These are phyloP conservation scores for Hippotragus niger DNA, from an alignment of 2,113 vertebrate species.

Conservation along the genomic window DNA sequence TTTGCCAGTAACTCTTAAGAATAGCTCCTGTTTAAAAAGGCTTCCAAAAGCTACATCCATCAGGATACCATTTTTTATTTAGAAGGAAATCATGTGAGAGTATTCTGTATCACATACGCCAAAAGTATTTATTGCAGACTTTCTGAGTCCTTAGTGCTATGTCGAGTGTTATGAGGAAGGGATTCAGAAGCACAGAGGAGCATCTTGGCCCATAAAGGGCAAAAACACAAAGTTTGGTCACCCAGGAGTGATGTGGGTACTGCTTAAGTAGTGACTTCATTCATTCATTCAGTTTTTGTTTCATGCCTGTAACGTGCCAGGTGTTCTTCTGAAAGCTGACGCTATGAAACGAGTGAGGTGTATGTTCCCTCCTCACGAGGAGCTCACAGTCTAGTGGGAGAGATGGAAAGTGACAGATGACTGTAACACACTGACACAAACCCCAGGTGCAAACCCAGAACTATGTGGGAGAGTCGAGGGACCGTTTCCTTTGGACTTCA, in stretches of 20 bases:
- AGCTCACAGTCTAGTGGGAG: not conserved
- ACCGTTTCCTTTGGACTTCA: constrained; percentile 14
- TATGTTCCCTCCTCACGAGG: not conserved
- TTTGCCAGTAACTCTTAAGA: not conserved
- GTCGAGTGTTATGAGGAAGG: constrained; percentile 20
- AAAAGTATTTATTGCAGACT: constrained; percentile 49
- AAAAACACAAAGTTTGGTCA: constrained; percentile 39
- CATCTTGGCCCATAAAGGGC: constrained; percentile 17
- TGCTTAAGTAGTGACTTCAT: constrained; percentile 43
- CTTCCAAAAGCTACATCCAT: not conserved
- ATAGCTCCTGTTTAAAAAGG: not conserved
- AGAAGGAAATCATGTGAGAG: constrained; percentile 37
- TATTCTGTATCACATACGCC: constrained; percentile 13
- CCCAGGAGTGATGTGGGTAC: not conserved
- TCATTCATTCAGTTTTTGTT: constrained; percentile 26
- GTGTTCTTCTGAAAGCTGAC: constrained; percentile 17
- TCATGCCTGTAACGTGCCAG: not conserved
- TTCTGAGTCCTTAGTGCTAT: not conserved
- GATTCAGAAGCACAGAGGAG: constrained; percentile 34
- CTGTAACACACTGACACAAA: not conserved
- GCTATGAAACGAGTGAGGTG: not conserved
- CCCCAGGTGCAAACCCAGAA: not conserved
- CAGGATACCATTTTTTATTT: constrained; percentile 27
- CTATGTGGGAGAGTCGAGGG: not conserved
- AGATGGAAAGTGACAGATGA: not conserved